Conservation (phyloP, 2,888 invertebrate species). For the Ischnura elegans region DNA sequence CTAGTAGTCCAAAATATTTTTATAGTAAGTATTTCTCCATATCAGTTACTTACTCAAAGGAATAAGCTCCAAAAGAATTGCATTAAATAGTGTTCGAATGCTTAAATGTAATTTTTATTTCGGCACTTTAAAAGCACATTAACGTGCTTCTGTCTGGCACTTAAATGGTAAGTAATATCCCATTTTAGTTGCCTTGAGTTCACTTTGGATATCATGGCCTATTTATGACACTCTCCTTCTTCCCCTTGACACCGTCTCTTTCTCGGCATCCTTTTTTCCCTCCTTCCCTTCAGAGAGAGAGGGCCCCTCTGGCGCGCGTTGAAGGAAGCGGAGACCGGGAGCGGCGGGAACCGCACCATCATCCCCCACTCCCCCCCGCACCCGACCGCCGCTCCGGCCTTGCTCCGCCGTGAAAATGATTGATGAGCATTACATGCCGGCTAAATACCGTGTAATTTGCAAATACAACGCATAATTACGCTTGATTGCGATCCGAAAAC, state of each 20-base stretch:
- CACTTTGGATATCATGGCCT: too few species aligned
- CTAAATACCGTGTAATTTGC: constrained; percentile 89
- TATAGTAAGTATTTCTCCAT: too few species aligned
- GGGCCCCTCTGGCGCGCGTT: too few species aligned
- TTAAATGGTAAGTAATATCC: too few species aligned
- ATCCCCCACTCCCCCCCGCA: not conserved
- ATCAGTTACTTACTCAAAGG: too few species aligned
- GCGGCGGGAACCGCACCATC: not conserved
- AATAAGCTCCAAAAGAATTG: too few species aligned
- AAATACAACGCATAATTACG: constrained; percentile 85
- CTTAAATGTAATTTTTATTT: too few species aligned
- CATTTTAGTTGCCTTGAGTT: too few species aligned
- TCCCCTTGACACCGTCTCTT: not conserved
- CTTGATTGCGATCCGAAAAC: constrained; percentile 67
- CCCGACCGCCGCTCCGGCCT: not conserved
- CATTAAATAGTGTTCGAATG: too few species aligned
- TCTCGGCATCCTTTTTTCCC: not conserved
- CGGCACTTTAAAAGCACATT: too few species aligned
- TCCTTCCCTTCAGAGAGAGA: not conserved
- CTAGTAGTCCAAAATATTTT: too few species aligned
- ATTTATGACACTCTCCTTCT: not conserved
- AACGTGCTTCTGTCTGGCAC: too few species aligned
- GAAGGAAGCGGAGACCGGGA: not conserved
- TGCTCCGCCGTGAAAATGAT: constrained; percentile 54
- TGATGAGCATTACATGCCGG: constrained; percentile 68